Conservation (phyloP, 2,113 vertebrate genomes). For the Ammospiza nelsoni region DNA sequence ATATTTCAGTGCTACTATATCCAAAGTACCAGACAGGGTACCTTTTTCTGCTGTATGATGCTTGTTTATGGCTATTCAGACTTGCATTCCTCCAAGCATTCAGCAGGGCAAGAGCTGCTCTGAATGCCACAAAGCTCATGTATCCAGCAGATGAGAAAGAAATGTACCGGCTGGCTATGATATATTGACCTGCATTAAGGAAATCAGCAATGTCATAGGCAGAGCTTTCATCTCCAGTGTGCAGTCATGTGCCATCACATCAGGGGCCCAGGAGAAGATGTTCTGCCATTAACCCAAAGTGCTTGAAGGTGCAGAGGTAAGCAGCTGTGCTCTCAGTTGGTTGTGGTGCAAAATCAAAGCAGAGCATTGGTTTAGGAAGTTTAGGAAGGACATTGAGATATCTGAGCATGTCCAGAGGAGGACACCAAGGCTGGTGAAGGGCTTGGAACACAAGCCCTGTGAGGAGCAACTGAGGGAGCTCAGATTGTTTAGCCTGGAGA, state of each 20-base stretch:
- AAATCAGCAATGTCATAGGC: background rate
- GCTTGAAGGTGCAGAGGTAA: constrained; percentile 1
- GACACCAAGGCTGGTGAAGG: background rate
- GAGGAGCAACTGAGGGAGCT: background rate
- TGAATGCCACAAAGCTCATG: background rate
- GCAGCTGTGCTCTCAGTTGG: background rate
- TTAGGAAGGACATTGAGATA: background rate
- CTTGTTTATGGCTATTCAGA: background rate
- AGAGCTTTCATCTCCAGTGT: constrained; percentile 4
- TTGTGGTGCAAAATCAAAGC: background rate
- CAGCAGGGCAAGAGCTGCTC: background rate
- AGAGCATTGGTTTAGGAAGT: background rate
- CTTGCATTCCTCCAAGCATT: background rate
- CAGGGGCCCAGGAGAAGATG: background rate
- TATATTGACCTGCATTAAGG: background rate
- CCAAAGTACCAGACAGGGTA: background rate
- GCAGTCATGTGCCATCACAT: background rate
- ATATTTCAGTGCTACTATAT: background rate
- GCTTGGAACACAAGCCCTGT: background rate
- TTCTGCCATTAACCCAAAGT: background rate
- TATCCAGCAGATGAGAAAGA: background rate
- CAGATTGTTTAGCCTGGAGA: background rate
- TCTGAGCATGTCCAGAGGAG: background rate
- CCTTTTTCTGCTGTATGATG: background rate
- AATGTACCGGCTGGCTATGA: background rate